Evolutionary conservation across 2,797 vertebrate genomes (phyloP).

Genomic region (Mormyrops boulengeri): DNA sequence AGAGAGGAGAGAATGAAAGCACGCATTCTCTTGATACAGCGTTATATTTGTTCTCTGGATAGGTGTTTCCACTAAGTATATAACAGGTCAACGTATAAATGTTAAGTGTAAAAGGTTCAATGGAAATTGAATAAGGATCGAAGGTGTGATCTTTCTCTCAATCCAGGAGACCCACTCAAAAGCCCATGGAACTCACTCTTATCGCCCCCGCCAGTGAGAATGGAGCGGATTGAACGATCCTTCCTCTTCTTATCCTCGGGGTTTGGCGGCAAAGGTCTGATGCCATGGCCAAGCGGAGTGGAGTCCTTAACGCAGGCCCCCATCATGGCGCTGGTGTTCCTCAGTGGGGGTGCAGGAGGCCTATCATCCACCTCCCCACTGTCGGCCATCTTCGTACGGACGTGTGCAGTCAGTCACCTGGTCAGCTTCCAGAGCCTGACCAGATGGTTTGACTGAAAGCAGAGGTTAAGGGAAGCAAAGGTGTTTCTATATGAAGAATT

Average conservation of each 20-base stretch:
- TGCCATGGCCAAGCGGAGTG: slow-evolving; percentile 77
- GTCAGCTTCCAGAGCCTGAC: not conserved
- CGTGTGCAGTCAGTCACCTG: not conserved
- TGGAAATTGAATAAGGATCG: not conserved
- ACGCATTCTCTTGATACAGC: not conserved
- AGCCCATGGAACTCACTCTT: slow-evolving; percentile 69
- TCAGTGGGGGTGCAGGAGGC: slow-evolving; percentile 91
- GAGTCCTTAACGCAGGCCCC: slow-evolving; percentile 79
- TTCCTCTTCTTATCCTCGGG: slow-evolving; percentile 94
- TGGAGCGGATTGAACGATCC: slow-evolving; percentile 82
- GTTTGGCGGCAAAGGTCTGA: slow-evolving; percentile 88
- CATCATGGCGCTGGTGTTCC: slow-evolving; percentile 93
- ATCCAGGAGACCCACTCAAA: not conserved
- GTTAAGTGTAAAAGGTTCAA: not conserved
- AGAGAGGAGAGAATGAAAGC: not conserved
- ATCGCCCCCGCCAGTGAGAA: slow-evolving; percentile 80
- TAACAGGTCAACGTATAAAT: not conserved
- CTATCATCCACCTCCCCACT: slow-evolving; percentile 91
- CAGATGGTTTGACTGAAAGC: not conserved
- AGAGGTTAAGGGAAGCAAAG: not conserved
- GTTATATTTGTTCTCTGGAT: not conserved
- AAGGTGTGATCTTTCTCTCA: not conserved
- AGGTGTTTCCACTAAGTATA: not conserved
- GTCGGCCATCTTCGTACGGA: slow-evolving; percentile 78
- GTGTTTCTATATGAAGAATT: not conserved